These are phyloP conservation scores for Harpalus rubripes DNA, from an alignment of 2,888 invertebrate genomes.

Conservation along the genomic window DNA sequence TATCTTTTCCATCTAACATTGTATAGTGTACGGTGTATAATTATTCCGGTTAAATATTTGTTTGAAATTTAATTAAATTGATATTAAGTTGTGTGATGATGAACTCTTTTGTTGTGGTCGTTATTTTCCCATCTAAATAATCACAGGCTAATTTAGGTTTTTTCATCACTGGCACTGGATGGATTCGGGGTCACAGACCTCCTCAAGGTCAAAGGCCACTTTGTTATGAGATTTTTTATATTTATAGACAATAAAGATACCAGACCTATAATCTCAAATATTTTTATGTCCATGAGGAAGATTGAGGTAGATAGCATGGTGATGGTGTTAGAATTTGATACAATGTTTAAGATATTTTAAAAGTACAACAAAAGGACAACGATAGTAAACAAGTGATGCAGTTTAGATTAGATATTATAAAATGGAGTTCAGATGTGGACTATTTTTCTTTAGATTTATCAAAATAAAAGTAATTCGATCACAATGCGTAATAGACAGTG, in stretches of 20 bases:
- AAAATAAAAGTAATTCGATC: too few species aligned
- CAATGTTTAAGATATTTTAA: background rate
- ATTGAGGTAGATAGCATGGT: constrained; percentile 19
- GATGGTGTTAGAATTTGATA: constrained; percentile 30
- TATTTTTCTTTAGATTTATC: too few species aligned
- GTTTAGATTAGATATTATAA: background rate
- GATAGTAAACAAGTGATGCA: background rate
- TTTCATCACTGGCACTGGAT: constrained; percentile 56
- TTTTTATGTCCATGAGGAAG: constrained; percentile 13
- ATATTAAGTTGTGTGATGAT: constrained; percentile 64
- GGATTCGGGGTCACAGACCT: constrained; percentile 61
- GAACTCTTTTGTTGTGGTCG: constrained; percentile 63
- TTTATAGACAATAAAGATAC: constrained; percentile 53
- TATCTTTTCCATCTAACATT: constrained; percentile 27
- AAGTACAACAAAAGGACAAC: background rate
- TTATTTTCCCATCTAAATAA: constrained; percentile 66
- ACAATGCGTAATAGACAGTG: too few species aligned
- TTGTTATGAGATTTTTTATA: constrained; percentile 53
- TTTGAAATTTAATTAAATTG: constrained; percentile 64
- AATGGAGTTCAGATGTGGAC: too few species aligned
- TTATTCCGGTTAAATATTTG: constrained; percentile 56
- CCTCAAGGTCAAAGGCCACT: constrained; percentile 64
- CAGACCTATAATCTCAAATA: constrained; percentile 44
- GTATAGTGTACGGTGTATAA: constrained; percentile 1
- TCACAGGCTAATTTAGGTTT: constrained; percentile 62